Evolutionary conservation across 2,113 vertebrate species (phyloP).

Genomic region (Theristicus caerulescens): DNA sequence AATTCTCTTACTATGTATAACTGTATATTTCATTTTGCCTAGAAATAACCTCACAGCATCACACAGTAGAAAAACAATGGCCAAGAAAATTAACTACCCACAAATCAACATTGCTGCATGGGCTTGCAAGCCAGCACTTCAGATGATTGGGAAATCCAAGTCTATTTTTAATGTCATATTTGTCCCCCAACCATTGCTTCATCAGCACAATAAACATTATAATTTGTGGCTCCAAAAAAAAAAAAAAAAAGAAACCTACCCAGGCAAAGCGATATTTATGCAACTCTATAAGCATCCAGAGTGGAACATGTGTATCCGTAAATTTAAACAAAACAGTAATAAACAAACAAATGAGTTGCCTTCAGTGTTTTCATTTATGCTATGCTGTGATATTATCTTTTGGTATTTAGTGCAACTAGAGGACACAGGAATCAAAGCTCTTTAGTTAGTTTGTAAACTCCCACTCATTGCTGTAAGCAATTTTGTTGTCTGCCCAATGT

Average conservation of each 20-base stretch:
- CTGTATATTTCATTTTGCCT: slow-evolving; percentile 73
- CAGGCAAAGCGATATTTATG: not conserved
- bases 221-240: slow-evolving; percentile 48
- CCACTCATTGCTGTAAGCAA: slow-evolving; percentile 4
- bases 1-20: slow-evolving; percentile 77
- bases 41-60: slow-evolving; percentile 69
- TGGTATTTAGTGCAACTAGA: not conserved
- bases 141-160: slow-evolving; percentile 68
- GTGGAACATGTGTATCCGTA: not conserved
- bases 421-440: not conserved
- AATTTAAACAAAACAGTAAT: not conserved
- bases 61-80: slow-evolving; percentile 75
- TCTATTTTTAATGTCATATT: slow-evolving; percentile 75
- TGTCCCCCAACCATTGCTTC: slow-evolving; percentile 60
- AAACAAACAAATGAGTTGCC: not conserved
- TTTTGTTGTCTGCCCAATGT: slow-evolving; percentile 9
- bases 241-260: not conserved
- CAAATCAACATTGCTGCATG: slow-evolving; percentile 44
- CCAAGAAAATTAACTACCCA: slow-evolving; percentile 77
- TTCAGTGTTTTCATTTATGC: not conserved
- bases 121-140: slow-evolving; percentile 29
- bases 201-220: slow-evolving; percentile 63
- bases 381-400: not conserved
- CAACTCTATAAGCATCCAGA: not conserved
- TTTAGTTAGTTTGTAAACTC: slow-evolving; percentile 10